Evolutionary conservation across 2,113 vertebrate species (phyloP).

Genomic region (Eonycteris spelaea): DNA sequence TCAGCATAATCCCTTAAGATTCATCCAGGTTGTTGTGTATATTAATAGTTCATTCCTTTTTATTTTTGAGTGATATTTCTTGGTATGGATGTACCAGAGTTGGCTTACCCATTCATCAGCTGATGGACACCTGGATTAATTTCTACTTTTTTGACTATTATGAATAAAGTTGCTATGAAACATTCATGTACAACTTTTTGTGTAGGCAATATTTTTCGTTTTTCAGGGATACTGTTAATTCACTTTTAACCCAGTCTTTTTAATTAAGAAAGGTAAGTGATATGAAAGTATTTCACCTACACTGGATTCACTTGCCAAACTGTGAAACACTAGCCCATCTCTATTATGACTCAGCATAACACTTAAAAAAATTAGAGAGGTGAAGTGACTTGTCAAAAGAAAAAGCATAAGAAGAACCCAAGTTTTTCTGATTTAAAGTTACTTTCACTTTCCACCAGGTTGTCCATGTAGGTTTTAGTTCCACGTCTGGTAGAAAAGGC

Average conservation of each 20-base stretch:
- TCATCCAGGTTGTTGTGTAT: too few species aligned
- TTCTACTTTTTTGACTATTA: not conserved
- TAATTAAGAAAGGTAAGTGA: not conserved
- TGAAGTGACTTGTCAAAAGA: not conserved
- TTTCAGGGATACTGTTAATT: not conserved
- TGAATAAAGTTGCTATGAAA: not conserved
- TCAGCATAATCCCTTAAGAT: not conserved
- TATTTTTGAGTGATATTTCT: not conserved
- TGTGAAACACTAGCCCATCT: not conserved
- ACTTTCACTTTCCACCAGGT: not conserved
- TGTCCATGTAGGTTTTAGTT: not conserved
- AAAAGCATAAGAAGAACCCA: not conserved
- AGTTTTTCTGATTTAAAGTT: not conserved
- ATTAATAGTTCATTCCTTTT: not conserved
- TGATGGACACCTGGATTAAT: not conserved
- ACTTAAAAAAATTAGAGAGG: not conserved
- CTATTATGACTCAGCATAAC: not conserved
- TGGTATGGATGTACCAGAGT: not conserved
- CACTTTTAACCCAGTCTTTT: not conserved
- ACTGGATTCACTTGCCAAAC: not conserved
- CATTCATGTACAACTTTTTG: not conserved
- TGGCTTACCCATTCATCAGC: not conserved
- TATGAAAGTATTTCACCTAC: not conserved
- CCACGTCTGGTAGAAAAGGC: not conserved
- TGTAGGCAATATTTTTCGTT: not conserved